These are phyloP conservation scores for Anaspis maculata DNA, from an alignment of 2,888 invertebrate species.

Conservation along the genomic window DNA sequence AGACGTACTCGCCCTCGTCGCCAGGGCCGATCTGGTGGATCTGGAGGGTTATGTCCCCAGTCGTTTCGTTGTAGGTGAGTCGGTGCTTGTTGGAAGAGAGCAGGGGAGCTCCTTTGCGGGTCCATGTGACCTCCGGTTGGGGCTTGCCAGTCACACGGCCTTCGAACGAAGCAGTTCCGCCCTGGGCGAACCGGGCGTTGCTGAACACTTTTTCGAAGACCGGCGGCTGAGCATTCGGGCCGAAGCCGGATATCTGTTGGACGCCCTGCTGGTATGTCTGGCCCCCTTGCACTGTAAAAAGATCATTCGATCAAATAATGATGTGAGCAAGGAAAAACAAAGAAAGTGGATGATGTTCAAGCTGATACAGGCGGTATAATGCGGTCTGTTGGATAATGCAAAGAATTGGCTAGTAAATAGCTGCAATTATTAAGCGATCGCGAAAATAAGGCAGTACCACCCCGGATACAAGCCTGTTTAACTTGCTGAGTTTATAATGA, in stretches of 20 bases:
- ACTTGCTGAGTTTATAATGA: no score
- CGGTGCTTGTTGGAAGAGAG: conserved; percentile 79
- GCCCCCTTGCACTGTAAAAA: conserved; percentile 38
- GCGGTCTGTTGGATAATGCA: no score
- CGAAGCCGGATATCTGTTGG: conserved; percentile 45
- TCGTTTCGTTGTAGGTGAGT: conserved; percentile 84
- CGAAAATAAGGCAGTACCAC: no score
- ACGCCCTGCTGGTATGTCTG: conserved; percentile 45
- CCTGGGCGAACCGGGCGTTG: conserved; percentile 91
- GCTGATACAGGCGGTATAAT: no score
- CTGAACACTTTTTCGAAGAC: conserved; percentile 94
- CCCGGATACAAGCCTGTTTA: no score
- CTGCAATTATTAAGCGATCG: no score
- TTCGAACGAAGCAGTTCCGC: conserved; percentile 88
- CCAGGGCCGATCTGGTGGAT: conserved; percentile 93
- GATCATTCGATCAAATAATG: no score
- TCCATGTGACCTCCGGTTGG: conserved; percentile 85
- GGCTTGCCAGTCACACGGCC: conserved; percentile 87
- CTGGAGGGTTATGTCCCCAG: conserved; percentile 70
- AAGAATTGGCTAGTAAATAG: no score
- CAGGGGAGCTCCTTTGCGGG: conserved; percentile 76
- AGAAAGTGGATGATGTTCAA: no score
- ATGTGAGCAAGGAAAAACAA: no score
- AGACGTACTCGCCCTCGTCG: conserved; percentile 94
- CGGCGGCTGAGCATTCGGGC: conserved; percentile 80